Base-by-base conservation (phyloP, 2,113 vertebrate species). In the Xiphophorus couchianus region DNA sequence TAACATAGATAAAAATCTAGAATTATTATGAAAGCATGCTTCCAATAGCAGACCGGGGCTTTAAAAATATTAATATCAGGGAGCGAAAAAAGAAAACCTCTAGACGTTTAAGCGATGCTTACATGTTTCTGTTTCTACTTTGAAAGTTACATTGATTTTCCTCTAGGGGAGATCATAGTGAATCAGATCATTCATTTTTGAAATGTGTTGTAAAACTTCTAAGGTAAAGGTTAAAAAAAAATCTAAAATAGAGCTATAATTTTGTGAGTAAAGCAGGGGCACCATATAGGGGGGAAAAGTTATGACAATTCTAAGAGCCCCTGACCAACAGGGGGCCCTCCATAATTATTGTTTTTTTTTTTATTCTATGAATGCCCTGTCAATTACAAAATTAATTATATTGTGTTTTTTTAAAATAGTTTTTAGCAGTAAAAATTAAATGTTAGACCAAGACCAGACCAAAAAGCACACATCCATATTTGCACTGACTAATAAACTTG, bases 11-110 rank as follows among this genome's bases (percentile, higher is more conserved):
- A 58, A n/a, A 77, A 51, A 73, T 67, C 70, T 73, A 30, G 5
- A 19, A 60, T 14, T 31, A 70, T 83, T 80, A 51, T 76, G 77
- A 83, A 83, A 85, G 78, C 73, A 82, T 30, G 30, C 12, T 62
- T 66, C 71, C 27, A 9, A 51, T 75, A 10, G 58, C 9, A 65
- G 17, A 58, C 66, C 19, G 35, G 39, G 69, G 64, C 48, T 73
- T 74, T 22, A 27, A 79, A 74, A 76, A 74, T 76, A 73, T 83
- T 73, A 60, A 71, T 39, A 78, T 25, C 9, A 51, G 65, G 48
- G 37, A 4, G 27, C 13, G 42, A 29, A 62, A 13, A 15, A 0
- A n/a, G 42, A 42, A 64, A 69, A 68, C n/a, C 31, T 60, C 7
- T 64, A 60, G 73, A 74, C 54, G 65, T 37, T 71, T 62, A 71